A percentile compares a stretch with the other conserved stretches of the same genome.
Evolutionary conservation across 1,140 invertebrate species (phyloP).

Genomic region (Zophobas atratus): DNA sequence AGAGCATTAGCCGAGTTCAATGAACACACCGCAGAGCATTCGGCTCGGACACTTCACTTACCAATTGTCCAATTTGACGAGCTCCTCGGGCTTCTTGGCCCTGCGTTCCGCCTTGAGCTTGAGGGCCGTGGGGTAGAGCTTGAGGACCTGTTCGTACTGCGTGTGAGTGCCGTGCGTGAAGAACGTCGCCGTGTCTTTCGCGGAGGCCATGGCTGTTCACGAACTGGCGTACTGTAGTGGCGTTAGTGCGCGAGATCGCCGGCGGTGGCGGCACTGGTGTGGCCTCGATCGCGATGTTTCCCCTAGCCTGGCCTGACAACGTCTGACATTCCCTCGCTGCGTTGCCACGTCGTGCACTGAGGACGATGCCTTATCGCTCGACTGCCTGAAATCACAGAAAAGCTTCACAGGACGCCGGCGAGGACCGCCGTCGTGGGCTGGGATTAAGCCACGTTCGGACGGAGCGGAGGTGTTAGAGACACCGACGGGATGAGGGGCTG

Average conservation of each 20-base stretch:
- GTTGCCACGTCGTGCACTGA: constrained; percentile 54
- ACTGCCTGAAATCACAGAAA: constrained; percentile 30
- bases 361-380: not conserved
- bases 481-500: too few relatives aligned
- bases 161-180: constrained; percentile 88
- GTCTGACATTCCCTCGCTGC: constrained; percentile 61
- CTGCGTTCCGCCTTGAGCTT: constrained; percentile 89
- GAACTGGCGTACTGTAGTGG: constrained; percentile 61
- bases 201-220: constrained; percentile 83
- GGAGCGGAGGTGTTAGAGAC: too few relatives aligned
- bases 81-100: constrained; percentile 92
- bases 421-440: constrained; percentile 31
- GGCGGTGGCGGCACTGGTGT: constrained; percentile 59
- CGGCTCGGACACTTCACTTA: constrained; percentile 74
- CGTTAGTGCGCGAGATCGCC: constrained; percentile 58
- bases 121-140: constrained; percentile 90
- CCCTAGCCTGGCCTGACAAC: constrained; percentile 63
- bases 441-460: too few relatives aligned
- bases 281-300: constrained; percentile 64
- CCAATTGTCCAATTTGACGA: constrained; percentile 95
- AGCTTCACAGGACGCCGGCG: constrained; percentile 14
- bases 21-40: constrained; percentile 59
- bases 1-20: constrained; percentile 68
- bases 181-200: constrained; percentile 91
- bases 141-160: constrained; percentile 90